Evolutionary conservation across 2,888 invertebrate species (phyloP).

Genomic region (Leptinotarsa peninsularis): DNA sequence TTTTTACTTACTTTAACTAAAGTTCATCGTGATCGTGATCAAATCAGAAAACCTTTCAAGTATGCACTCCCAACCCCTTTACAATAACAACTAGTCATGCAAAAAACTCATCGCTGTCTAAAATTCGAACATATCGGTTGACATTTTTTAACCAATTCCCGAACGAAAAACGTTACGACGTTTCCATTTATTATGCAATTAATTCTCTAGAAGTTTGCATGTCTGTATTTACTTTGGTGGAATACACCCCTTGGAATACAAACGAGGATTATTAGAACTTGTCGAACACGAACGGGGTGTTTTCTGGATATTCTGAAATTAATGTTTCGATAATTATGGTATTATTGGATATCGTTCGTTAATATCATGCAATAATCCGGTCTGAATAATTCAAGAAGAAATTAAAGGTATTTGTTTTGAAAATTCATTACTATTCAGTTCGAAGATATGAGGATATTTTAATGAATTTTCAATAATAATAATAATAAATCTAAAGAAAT

Average conservation of each 20-base stretch:
- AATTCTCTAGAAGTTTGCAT: slow-evolving; percentile 3
- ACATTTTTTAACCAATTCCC: neutral
- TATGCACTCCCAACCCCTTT: no score
- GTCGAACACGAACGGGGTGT: neutral
- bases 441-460: no score
- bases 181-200: slow-evolving; percentile 12
- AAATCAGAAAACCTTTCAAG: no score
- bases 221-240: neutral
- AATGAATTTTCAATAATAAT: no score
- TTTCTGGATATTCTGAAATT: neutral
- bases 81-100: neutral
- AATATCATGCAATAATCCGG: neutral
- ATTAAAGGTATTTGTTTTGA: neutral
- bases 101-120: neutral
- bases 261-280: neutral
- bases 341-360: neutral
- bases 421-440: no score
- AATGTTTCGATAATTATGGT: neutral
- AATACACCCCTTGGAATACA: neutral
- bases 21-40: no score
- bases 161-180: neutral
- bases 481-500: no score
- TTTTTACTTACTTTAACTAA: no score
- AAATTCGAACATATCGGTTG: neutral
- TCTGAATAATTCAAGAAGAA: neutral